phyloP scores from a whole-genome alignment of 1,140 invertebrate species.

The Pseudobourletiella spinata region DNA sequence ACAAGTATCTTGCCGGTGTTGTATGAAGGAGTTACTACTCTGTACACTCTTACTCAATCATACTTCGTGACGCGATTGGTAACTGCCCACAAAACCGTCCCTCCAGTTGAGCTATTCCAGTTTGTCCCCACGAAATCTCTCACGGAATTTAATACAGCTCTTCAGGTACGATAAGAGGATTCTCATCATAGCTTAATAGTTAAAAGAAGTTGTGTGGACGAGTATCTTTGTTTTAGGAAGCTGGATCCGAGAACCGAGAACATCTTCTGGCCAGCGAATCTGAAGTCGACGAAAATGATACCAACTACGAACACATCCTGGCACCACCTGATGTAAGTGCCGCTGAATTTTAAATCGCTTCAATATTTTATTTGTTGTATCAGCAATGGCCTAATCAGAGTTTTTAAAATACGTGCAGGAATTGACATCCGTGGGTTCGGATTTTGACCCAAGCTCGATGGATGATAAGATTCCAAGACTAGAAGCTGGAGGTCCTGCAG shows the following conservation, averaged over 20 bases:
- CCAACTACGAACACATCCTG: slow-evolving; percentile 55
- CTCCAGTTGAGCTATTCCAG: slow-evolving; percentile 74
- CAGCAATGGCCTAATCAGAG: too few species aligned
- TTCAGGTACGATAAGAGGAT: slow-evolving; percentile 35
- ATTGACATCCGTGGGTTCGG: slow-evolving; percentile 54
- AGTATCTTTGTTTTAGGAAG: slow-evolving; percentile 53
- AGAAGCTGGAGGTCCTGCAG: not conserved
- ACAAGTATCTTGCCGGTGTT: slow-evolving; percentile 76
- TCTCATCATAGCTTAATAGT: too few species aligned
- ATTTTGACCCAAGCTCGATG: slow-evolving; percentile 58
- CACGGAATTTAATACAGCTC: slow-evolving; percentile 72
- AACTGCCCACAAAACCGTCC: slow-evolving; percentile 76
- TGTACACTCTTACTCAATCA: slow-evolving; percentile 71
- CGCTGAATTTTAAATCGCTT: too few species aligned
- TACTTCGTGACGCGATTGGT: slow-evolving; percentile 76
- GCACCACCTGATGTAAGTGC: slow-evolving; percentile 44
- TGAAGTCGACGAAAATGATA: slow-evolving; percentile 70
- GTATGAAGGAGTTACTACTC: slow-evolving; percentile 45
- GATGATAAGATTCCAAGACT: slow-evolving; percentile 43
- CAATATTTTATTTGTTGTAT: too few species aligned
- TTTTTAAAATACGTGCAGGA: too few species aligned
- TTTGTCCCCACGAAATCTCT: slow-evolving; percentile 76
- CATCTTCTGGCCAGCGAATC: slow-evolving; percentile 61
- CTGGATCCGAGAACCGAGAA: slow-evolving; percentile 58
- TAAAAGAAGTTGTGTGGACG: not conserved